Conservation (phyloP, 2,113 vertebrate species). For the Oryzias melastigma region DNA sequence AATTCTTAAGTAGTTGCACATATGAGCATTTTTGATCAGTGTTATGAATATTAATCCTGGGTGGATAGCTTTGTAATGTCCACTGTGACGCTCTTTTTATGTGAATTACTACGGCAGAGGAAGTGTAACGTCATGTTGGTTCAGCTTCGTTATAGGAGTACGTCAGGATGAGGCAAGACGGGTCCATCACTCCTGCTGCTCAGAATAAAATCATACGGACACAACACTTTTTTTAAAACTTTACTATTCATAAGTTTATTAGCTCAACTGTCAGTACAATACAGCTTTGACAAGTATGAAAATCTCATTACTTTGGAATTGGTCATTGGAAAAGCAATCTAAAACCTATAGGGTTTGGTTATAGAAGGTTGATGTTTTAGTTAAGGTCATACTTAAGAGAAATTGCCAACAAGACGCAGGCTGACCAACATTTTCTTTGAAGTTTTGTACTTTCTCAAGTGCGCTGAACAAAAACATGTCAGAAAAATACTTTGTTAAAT, state of each 20-base stretch:
- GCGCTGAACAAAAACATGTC: too few relatives aligned
- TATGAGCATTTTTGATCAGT: not conserved
- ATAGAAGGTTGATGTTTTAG: too few relatives aligned
- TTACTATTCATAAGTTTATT: not conserved
- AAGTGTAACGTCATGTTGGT: conserved; percentile 2
- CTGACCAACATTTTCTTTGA: too few relatives aligned
- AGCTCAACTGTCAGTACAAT: conserved; percentile 1
- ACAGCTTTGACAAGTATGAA: conserved; percentile 6
- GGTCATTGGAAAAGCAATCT: too few relatives aligned
- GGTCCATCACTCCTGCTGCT: not conserved
- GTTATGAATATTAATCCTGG: not conserved
- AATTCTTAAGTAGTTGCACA: not conserved
- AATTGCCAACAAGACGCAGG: too few relatives aligned
- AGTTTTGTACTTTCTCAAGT: too few relatives aligned
- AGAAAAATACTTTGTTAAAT: too few relatives aligned
- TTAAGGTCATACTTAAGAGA: too few relatives aligned
- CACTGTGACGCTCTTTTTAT: conserved; percentile 1
- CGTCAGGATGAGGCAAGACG: not conserved
- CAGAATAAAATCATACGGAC: conserved; percentile 2
- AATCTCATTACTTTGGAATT: too few relatives aligned
- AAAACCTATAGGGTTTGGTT: too few relatives aligned
- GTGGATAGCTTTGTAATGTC: not conserved
- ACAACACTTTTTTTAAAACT: conserved; percentile 1
- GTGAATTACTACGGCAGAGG: not conserved
- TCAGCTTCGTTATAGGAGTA: conserved; percentile 2